These are phyloP conservation scores for Helicoverpa zea DNA, from an alignment of 1,140 invertebrate species.

Conservation along the genomic window DNA sequence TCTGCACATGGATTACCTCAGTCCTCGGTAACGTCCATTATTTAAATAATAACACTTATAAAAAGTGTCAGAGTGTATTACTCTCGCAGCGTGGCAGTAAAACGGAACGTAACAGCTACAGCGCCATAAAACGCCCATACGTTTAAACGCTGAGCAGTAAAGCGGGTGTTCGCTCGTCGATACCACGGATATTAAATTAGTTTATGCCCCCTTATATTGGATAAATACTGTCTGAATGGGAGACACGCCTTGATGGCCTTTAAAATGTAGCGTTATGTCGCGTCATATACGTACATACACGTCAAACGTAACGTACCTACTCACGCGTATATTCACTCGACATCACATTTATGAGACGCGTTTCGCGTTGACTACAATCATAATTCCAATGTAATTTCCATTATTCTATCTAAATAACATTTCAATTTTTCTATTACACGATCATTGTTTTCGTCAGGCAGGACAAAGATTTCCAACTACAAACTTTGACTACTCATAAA, in stretches of 20 bases:
- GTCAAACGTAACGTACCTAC: neutral
- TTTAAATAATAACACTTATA: constrained; percentile 47
- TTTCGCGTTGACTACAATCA: neutral
- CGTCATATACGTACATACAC: neutral
- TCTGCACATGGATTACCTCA: neutral
- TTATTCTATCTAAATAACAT: too few species aligned
- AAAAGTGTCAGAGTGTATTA: constrained; percentile 49
- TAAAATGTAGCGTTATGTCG: constrained; percentile 18
- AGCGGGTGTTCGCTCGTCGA: constrained; percentile 37
- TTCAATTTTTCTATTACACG: too few species aligned
- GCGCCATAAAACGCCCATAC: constrained; percentile 51
- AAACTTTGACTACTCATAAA: too few species aligned
- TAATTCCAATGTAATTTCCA: neutral
- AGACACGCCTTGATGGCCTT: constrained; percentile 29
- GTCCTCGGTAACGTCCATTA: constrained; percentile 6
- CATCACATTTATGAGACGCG: neutral
- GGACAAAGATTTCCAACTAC: neutral
- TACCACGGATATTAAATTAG: constrained; percentile 56
- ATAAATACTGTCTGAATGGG: constrained; percentile 32
- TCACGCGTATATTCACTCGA: neutral
- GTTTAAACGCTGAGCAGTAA: constrained; percentile 52
- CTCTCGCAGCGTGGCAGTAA: constrained; percentile 42
- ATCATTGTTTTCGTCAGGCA: neutral
- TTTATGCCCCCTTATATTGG: constrained; percentile 47
- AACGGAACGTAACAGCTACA: constrained; percentile 44